These are phyloP conservation scores for Polydrusus cervinus DNA, from an alignment of 2,888 invertebrate species.

Conservation along the genomic window DNA sequence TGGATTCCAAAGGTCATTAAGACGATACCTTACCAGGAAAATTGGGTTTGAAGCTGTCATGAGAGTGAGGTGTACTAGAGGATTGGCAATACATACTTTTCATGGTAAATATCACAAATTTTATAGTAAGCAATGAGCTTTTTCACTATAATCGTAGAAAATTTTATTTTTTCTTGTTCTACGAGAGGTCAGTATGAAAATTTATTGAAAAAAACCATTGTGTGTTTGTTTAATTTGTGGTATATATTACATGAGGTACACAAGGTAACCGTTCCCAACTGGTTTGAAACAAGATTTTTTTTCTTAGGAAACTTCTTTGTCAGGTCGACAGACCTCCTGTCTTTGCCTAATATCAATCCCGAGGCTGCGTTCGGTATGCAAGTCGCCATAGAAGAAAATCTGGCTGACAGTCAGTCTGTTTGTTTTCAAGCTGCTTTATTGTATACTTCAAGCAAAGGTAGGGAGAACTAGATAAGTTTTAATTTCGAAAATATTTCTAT, in stretches of 20 bases:
- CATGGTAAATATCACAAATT: conserved; percentile 78
- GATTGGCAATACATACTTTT: conserved; percentile 96
- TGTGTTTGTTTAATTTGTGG: no score
- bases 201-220: no score
- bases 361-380: conserved; percentile 99
- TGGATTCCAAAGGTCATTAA: conserved; percentile 83
- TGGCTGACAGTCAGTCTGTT: conserved; percentile 89
- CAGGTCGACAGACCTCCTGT: conserved; percentile 95
- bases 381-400: conserved; percentile 93
- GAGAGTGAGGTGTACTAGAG: conserved; percentile 95
- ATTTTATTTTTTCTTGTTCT: no score
- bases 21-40: conserved; percentile 94
- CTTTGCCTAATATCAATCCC: conserved; percentile 97
- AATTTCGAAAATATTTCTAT: neutral
- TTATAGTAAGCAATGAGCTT: no score
- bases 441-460: conserved; percentile 93
- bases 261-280: no score
- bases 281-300: no score
- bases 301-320: conserved; percentile 90
- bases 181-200: no score
- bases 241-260: no score
- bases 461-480: neutral
- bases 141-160: no score
- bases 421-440: conserved; percentile 98
- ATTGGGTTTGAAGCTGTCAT: conserved; percentile 99